These are phyloP conservation scores for Thaumetopoea pityocampa DNA, from an alignment of 1,140 invertebrate genomes.

Conservation along the genomic window DNA sequence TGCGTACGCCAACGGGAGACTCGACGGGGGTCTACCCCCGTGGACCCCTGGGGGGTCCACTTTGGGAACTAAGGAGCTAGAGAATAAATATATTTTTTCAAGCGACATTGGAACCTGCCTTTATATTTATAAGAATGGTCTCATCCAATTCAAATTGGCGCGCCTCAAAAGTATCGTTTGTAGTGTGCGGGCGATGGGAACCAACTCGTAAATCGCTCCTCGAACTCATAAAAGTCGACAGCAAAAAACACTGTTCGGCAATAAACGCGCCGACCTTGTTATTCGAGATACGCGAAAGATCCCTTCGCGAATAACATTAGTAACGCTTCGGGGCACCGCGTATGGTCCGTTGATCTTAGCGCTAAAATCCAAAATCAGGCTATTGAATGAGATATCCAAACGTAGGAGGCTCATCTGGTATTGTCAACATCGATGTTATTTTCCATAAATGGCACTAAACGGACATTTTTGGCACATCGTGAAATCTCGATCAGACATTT, in stretches of 20 bases:
- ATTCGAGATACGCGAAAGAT: constrained; percentile 23
- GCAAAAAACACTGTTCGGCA: constrained; percentile 27
- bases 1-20: too few relatives aligned
- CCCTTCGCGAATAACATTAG: constrained; percentile 34
- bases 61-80: too few relatives aligned
- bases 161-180: neutral
- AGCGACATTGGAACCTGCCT: too few relatives aligned
- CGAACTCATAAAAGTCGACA: constrained; percentile 9
- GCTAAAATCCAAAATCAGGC: too few relatives aligned
- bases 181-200: constrained; percentile 4
- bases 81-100: too few relatives aligned
- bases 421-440: too few relatives aligned
- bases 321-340: constrained; percentile 18
- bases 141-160: constrained; percentile 1
- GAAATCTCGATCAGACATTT: constrained; percentile 11
- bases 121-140: too few relatives aligned
- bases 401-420: neutral
- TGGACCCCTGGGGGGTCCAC: too few relatives aligned
- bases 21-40: too few relatives aligned
- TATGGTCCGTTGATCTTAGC: neutral
- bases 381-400: too few relatives aligned
- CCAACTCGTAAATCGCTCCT: constrained; percentile 9
- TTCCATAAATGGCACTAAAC: constrained; percentile 7
- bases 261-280: constrained; percentile 36
- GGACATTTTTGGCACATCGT: constrained; percentile 8